Base-by-base conservation (phyloP, 2,113 vertebrate genomes). In the Calypte anna region DNA sequence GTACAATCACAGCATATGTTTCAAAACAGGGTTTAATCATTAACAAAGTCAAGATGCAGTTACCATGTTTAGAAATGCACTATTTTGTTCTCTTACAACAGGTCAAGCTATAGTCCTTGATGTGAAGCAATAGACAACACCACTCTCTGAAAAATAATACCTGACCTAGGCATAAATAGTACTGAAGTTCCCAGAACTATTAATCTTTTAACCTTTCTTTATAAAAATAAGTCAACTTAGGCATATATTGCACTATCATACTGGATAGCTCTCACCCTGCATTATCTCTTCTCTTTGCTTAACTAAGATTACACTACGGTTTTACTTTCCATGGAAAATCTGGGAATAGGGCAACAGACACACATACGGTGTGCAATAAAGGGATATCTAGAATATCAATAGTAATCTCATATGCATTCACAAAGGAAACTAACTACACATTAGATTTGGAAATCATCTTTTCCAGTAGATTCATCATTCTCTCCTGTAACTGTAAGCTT, bases 391-490 rank as follows among this genome's bases (percentile, higher is more conserved):
- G 86, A 86, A 82, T 90, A 95, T 77, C 83, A 93, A 88, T 55
- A 90, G 58, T 88, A 86, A 96, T 88, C 93, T 96, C 84, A 90
- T 69, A 91, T 92, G 91, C 88, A 94, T 92, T 94, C 94, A 94
- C 88, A 69, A 82, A 61, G 64, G 76, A 84, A 86, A 82, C 96
- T 98, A 98, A 82, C 96, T 98, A 98, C 90, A 90, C 96, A 9
- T 86, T 95, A 68, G 98, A 96, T 95, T 98, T 98, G 82, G 98
- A 98, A 30, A 99, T 98, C 98, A 99, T 98, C 96, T 98, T 99
- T 97, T 99, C 99, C 70, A 99, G 97, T 76, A 99, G 98, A 96
- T 99, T 99, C 99, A 99, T 99, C 99, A 99, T 99, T 67, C 99
- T 98, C 72, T 99, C 99, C 97, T 99, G 99, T 61, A 99, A 97